Evolutionary conservation across 64 coral and sea anemone species (phyloP), one percentile per base, ranked within the genome.

Genomic region (Pocillopora verrucosa): DNA sequence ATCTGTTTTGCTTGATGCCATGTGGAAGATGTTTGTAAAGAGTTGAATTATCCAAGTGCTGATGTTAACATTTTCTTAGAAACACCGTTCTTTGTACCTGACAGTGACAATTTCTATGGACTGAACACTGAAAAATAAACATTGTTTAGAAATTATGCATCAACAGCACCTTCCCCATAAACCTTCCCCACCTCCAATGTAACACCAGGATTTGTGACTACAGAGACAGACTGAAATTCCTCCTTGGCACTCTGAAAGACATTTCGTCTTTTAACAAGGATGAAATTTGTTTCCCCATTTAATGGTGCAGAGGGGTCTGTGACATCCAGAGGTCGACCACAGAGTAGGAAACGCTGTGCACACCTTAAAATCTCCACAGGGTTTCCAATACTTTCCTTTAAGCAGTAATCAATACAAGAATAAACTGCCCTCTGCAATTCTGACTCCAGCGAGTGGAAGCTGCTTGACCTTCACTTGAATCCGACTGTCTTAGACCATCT

Each of bases 171-270:
- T 85, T 62, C 61, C 68, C 68, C 82, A 0, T 30, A 30, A 30
- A 30, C 30, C 30, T 30, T 30, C 30, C 30, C 30, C 30, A 30
- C 30, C 30, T 30, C 30, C 30, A 30, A 30, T 30, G 30, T 30
- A 30, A 30, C 30, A 30, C 30, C 30, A 30, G 83, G 26, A 34
- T 72, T 72, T 35, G n/a, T 70, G 4, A 36, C n/a, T 76, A 24
- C 89, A 76, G 17, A 17, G 20, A 74, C 58, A 51, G 34, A 37
- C 70, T 80, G 57, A n/a, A 88, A 80, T 83, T 93, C 91, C 87
- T 93, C 86, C 80, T 82, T 80, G 34, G 91, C 82, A 84, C 92
- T 93, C 5, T 76, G 79, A 61, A 93, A 88, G 75, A 93, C 60
- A 58, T 93, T 76, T 41, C 88, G 16, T 61, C 79, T 93, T 59